phyloP scores from a whole-genome alignment of 2,113 vertebrate genomes.

The Gavialis gangeticus region DNA sequence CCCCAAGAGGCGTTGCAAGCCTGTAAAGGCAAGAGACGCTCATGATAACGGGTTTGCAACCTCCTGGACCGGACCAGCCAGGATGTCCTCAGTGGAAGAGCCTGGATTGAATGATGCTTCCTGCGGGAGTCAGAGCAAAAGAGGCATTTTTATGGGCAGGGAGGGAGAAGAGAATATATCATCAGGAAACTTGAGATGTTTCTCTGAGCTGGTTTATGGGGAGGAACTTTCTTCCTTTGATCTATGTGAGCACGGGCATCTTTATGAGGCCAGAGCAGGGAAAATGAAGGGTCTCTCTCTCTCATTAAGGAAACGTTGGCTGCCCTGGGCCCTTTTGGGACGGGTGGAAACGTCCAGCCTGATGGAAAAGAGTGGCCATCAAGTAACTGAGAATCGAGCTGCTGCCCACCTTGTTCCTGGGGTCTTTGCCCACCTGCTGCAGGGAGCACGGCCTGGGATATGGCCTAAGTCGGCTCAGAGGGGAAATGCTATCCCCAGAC shows the following conservation, averaged over 20 bases:
- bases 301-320: fast-evolving
- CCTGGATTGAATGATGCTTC: not conserved
- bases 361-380: not conserved
- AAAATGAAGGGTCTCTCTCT: fast-evolving
- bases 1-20: not conserved
- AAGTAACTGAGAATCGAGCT: not conserved
- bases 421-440: not conserved
- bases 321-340: fast-evolving
- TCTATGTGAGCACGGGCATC: fast-evolving
- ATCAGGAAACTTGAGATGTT: not conserved
- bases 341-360: fast-evolving
- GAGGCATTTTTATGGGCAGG: not conserved
- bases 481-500: not conserved
- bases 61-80: not conserved
- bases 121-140: not conserved
- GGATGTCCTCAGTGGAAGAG: no score
- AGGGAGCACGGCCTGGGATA: not conserved
- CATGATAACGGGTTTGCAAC: not conserved
- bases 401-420: not conserved
- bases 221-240: not conserved
- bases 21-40: not conserved
- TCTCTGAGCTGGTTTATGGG: not conserved
- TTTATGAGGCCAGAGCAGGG: not conserved
- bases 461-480: not conserved
- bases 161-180: not conserved